Evolutionary conservation across 1,140 invertebrate genomes (phyloP), one percentile per base, ranked within the genome.

Genomic region (Drosophila nikananu): DNA sequence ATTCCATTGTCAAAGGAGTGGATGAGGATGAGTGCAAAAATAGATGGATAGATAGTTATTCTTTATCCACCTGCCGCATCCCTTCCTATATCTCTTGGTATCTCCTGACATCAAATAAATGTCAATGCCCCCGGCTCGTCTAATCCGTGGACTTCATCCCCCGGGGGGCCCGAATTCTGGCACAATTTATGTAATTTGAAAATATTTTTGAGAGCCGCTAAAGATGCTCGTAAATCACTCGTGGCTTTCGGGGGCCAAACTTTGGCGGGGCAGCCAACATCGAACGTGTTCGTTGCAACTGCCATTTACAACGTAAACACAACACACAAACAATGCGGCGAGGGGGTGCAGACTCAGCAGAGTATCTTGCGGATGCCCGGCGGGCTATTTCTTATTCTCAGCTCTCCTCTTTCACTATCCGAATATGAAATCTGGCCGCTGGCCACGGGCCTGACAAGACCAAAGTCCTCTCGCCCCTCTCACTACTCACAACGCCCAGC

Each of bases 241-340:
- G 70, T 83, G 59, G 37, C 71, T 51, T 15, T 51, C 39, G 13
- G 27, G 8, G 27, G 8, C 49, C 27, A 42, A 49, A 62, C 72
- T 75, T 21, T 41, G 32, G 54, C 65, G 78, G 76, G 32, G 54
- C 65, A 81, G 76, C 81, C 54, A 80, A 84, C 81, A 81, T 87
- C 83, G 76, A 86, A 86, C 83, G 79, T 87, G 83, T 86, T 86
- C 44, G 35, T 74, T 76, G 57, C 63, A 75, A 48, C 55, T 83
- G 82, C 81, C 86, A 79, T 70, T 87, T 87, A 89, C 84, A 89
- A 87, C 83, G 73, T 81, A 89, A 87, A 87, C 83, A 87, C 73
- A 81, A 83, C 73, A 83, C 73, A 59, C 73, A 59, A 65, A 78
- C 77, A 86, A 63, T 77, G 81, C 67, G 35, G 77, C 44, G 19